phyloP scores from a whole-genome alignment of 2,797 vertebrate species.

The Tarsius wallacei region DNA sequence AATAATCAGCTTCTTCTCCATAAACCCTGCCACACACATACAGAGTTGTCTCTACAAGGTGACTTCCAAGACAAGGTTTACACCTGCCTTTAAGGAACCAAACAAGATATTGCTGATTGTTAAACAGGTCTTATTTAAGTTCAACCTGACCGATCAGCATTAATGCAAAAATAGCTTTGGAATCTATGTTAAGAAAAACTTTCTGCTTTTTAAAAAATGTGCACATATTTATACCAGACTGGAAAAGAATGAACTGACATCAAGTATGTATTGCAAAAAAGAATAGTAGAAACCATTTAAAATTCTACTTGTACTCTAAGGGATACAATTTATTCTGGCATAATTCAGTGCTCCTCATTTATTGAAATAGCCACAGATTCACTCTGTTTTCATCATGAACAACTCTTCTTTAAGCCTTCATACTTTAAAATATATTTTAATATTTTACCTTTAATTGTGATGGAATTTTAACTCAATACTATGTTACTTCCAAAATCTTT shows the following conservation, averaged over 20 bases:
- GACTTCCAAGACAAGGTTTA: background rate
- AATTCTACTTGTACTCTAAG: slow-evolving; percentile 57
- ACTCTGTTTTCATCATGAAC: slow-evolving; percentile 41
- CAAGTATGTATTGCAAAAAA: background rate
- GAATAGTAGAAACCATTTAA: slow-evolving; percentile 49
- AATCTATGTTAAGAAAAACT: background rate
- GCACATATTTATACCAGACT: slow-evolving; percentile 37
- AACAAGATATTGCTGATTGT: background rate
- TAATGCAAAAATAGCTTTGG: slow-evolving; percentile 13
- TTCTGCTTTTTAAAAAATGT: slow-evolving; percentile 16
- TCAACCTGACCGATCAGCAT: background rate
- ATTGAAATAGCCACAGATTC: slow-evolving; percentile 61
- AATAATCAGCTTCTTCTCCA: background rate
- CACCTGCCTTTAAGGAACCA: background rate
- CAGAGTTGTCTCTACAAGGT: background rate
- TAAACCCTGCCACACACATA: background rate
- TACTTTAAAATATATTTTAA: slow-evolving; percentile 63
- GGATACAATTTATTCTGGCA: slow-evolving; percentile 67
- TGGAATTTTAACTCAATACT: slow-evolving; percentile 68
- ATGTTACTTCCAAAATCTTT: slow-evolving; percentile 67
- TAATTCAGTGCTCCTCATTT: slow-evolving; percentile 17
- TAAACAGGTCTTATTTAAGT: slow-evolving; percentile 16
- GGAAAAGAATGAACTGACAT: background rate
- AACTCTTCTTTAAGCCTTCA: slow-evolving; percentile 38
- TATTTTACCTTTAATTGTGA: slow-evolving; percentile 73